Evolutionary conservation across 2,888 invertebrate species (phyloP), one percentile per base, ranked within the genome.

Genomic region (Nomada goodeniana): DNA sequence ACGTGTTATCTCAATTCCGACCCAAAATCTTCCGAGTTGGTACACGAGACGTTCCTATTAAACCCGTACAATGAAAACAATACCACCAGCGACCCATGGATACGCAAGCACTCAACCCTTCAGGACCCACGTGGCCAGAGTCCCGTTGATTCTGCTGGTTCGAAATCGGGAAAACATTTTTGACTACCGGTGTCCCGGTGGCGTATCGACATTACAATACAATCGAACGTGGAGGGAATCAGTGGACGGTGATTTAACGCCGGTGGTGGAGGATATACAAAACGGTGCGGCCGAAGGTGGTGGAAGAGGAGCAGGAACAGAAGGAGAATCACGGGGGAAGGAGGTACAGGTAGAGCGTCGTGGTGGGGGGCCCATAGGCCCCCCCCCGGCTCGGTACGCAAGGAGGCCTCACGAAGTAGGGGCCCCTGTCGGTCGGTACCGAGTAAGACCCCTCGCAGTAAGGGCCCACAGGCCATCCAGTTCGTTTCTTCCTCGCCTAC

Each of bases 391-490:
- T 60, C 72, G 75, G 78, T 74, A 77, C 78, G 79, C 83, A 87
- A 84, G 82, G 89, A 86, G 87, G 90, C 86, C 86, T 85, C 80
- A 71, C 81, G 86, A 88, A 82, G 89, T 85, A 91, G 91, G 92
- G 92, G 91, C 84, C 89, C 84, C 89, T 86, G 91, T 86, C 75
- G 88, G 85, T 77, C 77, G 78, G 77, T 70, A 80, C 77, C 64
- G 68, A 60, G 90, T 89, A 89, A 91, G 92, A 91, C 93, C 91
- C 92, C 91, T 88, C 91, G 88, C 93, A 93, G 93, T 93, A 92
- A 92, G 93, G 93, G 93, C 93, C 93, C 89, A 92, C 91, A 92
- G 92, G 92, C 91, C 93, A 93, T 91, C 91, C 92, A 93, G 93
- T 92, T 91, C 92, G 91, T 91, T 93, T 90, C 92, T 90, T 89